Evolutionary conservation across 2,797 vertebrate genomes (phyloP).

Genomic region (Smutsia temminckii): DNA sequence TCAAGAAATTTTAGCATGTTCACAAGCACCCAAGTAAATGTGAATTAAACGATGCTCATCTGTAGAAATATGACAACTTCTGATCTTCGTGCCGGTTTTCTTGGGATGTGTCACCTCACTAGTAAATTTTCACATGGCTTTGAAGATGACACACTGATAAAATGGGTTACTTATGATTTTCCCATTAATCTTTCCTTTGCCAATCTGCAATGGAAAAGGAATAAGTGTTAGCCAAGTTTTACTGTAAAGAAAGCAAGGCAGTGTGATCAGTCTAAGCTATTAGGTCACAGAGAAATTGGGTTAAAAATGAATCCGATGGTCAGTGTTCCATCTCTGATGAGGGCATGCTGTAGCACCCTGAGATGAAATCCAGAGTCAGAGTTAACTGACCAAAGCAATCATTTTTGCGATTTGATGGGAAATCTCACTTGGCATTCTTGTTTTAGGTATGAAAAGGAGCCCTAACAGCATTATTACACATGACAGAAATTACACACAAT

Average conservation of each 20-base stretch:
- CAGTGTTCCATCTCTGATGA: background rate
- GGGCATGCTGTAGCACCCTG: background rate
- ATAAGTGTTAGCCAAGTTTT: constrained; percentile 12
- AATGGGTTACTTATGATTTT: background rate
- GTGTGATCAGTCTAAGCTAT: background rate
- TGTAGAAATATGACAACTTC: constrained; percentile 21
- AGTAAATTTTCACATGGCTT: background rate
- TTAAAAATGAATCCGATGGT: background rate
- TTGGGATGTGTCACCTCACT: background rate
- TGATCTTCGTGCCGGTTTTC: background rate
- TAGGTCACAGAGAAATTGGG: background rate
- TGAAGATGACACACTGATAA: background rate
- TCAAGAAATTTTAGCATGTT: background rate
- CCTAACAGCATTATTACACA: background rate
- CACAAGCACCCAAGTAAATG: background rate
- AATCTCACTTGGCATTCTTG: background rate
- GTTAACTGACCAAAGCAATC: background rate
- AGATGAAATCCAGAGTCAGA: background rate
- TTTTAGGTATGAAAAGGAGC: background rate
- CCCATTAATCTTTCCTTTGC: background rate
- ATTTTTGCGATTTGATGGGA: background rate
- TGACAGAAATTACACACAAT: background rate
- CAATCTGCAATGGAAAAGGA: background rate
- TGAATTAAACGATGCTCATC: background rate
- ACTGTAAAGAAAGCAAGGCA: background rate